These are phyloP conservation scores for Dusona sp. DNA, from an alignment of 2,888 invertebrate genomes.

Conservation along the genomic window DNA sequence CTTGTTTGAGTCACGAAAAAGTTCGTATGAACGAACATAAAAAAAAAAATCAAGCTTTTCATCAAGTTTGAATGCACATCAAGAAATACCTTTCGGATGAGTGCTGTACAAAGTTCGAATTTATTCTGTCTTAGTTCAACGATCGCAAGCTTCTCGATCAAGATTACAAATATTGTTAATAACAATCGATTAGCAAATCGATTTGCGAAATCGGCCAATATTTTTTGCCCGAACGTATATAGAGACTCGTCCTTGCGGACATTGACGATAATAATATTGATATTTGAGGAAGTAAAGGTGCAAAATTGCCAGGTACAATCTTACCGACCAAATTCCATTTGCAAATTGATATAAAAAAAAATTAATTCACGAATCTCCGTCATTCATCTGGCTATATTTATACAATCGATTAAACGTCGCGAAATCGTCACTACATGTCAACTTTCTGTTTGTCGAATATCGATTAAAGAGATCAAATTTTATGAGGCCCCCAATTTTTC, in stretches of 20 bases:
- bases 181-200: slow-evolving; percentile 32
- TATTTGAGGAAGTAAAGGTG: background rate
- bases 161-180: slow-evolving; percentile 54
- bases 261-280: background rate
- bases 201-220: slow-evolving; percentile 27
- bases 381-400: background rate
- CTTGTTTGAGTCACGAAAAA: background rate
- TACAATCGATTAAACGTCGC: background rate
- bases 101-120: slow-evolving; percentile 40
- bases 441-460: slow-evolving; percentile 4
- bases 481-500: background rate
- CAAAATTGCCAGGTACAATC: slow-evolving; percentile 2
- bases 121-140: slow-evolving; percentile 33
- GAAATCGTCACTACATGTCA: background rate
- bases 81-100: slow-evolving; percentile 27
- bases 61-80: background rate
- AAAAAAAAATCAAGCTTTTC: background rate
- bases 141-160: slow-evolving; percentile 36
- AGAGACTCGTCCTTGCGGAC: background rate
- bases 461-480: background rate
- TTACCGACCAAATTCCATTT: slow-evolving; percentile 29
- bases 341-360: slow-evolving; percentile 6
- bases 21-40: background rate
- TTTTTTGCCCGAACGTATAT: background rate
- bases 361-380: slow-evolving; percentile 4